Base-by-base conservation (phyloP, 2,113 vertebrate species). In the Rhipidura dahli region DNA sequence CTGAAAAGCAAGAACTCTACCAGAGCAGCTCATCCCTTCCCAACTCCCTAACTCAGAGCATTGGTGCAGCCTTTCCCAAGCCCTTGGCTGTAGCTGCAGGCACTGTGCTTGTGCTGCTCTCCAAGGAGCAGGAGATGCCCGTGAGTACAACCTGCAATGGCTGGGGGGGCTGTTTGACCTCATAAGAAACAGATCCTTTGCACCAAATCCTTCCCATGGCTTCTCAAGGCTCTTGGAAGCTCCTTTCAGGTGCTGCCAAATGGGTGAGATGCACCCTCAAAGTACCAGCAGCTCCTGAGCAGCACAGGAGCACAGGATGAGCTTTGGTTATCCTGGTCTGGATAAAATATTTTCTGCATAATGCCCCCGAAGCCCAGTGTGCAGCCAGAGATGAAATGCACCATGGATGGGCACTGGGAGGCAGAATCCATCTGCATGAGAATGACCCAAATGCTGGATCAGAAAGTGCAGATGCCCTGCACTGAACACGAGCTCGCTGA, bases 71-170 rank as follows among this genome's bases (percentile, higher is more conserved):
- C 60, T 45, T 40, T 11, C 28, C 39, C 1, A 3, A 54, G 20
- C 12, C 33, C 54, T 61, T 13, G 26, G 63, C 47, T 57, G 51
- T 7, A 24, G 57, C 51, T 51, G 3, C 59, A 85, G 82, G 60
- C 50, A 3, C 39, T 1, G 26, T 8, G 31, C 1, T 0, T 1
- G 31, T 24, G 27, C 57, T 31, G 53, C 54, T 78, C 37, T 35
- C 23, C 35, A 4, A 27, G 61, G 33, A n/a, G 82, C 65, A 85
- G 69, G 45, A 64, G 86, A 44, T 42, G 20, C 1, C 61, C 44
- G 3, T 5, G 8, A 17, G 40, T 10, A 22, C 51, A 35, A 0
- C 3, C 73, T 37, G 26, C 5, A 18, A 12, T 35, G 23, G 0
- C 22, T 11, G 50, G 31, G 17, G 6, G 28, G 63, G 39, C 37